These are phyloP conservation scores for Stictonetta naevosa DNA, from an alignment of 2,113 vertebrate species.

Conservation along the genomic window DNA sequence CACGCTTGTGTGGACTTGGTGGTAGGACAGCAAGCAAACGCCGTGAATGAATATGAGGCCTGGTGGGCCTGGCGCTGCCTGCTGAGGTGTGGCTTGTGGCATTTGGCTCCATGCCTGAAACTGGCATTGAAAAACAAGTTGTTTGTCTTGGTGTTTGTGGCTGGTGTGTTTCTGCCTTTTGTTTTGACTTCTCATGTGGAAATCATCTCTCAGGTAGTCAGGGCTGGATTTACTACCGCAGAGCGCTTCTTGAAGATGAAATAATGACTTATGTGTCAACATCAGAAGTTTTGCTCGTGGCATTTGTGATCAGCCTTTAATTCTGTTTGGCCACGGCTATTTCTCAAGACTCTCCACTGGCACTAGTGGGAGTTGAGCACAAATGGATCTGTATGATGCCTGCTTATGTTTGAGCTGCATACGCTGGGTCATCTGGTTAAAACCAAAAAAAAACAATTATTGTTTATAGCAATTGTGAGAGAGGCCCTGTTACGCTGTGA, in stretches of 20 bases:
- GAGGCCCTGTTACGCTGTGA: background rate
- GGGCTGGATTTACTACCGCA: background rate
- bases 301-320: background rate
- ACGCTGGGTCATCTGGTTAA: background rate
- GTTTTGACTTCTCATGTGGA: background rate
- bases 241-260: background rate
- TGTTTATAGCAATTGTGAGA: background rate
- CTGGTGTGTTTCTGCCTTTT: background rate
- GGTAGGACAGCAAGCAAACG: background rate
- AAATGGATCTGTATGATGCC: background rate
- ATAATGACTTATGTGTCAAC: rapidly evolving
- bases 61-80: background rate
- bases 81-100: background rate
- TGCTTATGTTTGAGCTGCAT: background rate
- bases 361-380: background rate
- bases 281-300: background rate
- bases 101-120: background rate
- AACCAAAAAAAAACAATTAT: background rate
- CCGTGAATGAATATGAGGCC: too few relatives aligned
- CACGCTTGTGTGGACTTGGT: background rate
- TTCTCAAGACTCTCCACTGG: background rate
- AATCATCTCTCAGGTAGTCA: background rate
- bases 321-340: background rate
- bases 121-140: background rate
- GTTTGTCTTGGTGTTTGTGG: background rate